These are phyloP conservation scores for Elymnias hypermnestra DNA, from an alignment of 1,140 invertebrate genomes.

Conservation along the genomic window DNA sequence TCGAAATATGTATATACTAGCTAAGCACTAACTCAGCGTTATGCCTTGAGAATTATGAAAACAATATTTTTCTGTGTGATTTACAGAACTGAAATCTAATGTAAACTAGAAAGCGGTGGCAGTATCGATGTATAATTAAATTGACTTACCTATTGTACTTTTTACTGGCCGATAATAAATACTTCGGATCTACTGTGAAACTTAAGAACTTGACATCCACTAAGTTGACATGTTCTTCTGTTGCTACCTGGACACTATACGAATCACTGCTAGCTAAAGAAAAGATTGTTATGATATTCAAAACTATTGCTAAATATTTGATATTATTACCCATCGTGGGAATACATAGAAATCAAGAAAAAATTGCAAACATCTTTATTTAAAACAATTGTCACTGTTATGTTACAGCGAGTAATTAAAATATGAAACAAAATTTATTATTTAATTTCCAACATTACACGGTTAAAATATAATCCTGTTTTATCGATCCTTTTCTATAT, in stretches of 20 bases:
- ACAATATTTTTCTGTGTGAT: no score
- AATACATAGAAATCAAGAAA: neutral
- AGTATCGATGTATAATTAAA: no score
- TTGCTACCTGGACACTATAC: conserved; percentile 41
- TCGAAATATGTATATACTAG: no score
- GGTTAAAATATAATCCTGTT: no score
- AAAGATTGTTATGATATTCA: neutral
- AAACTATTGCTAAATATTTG: conserved; percentile 11
- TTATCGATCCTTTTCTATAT: no score
- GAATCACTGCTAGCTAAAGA: conserved; percentile 26
- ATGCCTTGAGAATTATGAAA: no score
- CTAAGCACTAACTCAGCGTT: no score
- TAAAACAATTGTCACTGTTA: neutral
- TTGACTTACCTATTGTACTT: conserved; percentile 56
- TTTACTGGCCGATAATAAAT: conserved; percentile 46
- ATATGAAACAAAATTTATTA: neutral
- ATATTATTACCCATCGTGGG: conserved; percentile 9
- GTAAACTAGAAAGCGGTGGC: no score
- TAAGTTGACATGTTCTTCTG: conserved; percentile 69
- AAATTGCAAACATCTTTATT: neutral
- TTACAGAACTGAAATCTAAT: no score
- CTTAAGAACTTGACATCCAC: conserved; percentile 80
- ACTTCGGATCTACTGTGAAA: conserved; percentile 78
- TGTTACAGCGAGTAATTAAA: neutral
- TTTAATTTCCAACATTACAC: neutral